Evolutionary conservation across 1,140 invertebrate genomes (phyloP).

Genomic region (Pomacea maculata): DNA sequence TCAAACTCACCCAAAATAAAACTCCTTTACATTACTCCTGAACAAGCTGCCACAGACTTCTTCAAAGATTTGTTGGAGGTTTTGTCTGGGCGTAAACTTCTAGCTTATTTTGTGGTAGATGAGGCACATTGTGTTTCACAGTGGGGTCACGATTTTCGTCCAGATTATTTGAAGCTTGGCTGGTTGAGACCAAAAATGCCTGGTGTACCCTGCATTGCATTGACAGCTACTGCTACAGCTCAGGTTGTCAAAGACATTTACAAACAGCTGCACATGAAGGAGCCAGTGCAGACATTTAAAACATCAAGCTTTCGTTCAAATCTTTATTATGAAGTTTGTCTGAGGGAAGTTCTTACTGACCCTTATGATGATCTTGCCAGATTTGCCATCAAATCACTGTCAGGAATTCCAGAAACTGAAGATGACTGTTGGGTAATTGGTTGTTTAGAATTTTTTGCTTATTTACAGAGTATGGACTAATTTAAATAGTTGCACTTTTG

Average conservation of each 20-base stretch:
- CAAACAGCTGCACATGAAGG: slow-evolving; percentile 68
- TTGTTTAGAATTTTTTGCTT: slow-evolving; percentile 62
- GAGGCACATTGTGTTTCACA: slow-evolving; percentile 98
- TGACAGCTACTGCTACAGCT: slow-evolving; percentile 89
- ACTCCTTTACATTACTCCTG: slow-evolving; percentile 91
- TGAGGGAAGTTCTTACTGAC: slow-evolving; percentile 82
- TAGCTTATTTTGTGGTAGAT: slow-evolving; percentile 85
- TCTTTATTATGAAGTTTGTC: slow-evolving; percentile 78
- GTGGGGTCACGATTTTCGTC: slow-evolving; percentile 97
- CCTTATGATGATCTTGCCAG: slow-evolving; percentile 79
- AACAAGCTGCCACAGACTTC: slow-evolving; percentile 82
- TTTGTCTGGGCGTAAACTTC: slow-evolving; percentile 67
- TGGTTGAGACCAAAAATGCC: slow-evolving; percentile 75
- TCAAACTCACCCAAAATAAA: slow-evolving; percentile 71
- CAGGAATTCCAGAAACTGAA: slow-evolving; percentile 31
- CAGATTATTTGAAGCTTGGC: slow-evolving; percentile 91
- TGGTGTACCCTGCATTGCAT: slow-evolving; percentile 70
- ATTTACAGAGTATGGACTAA: neutral
- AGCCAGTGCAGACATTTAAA: slow-evolving; percentile 71
- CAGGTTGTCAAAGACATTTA: slow-evolving; percentile 73
- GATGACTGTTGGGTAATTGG: slow-evolving; percentile 53
- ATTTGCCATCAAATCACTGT: slow-evolving; percentile 70
- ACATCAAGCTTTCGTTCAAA: slow-evolving; percentile 75
- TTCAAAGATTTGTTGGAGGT: slow-evolving; percentile 72
- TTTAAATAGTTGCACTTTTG: no score